These are phyloP conservation scores for Wasmannia auropunctata DNA, from an alignment of 1,140 invertebrate genomes.

Conservation along the genomic window DNA sequence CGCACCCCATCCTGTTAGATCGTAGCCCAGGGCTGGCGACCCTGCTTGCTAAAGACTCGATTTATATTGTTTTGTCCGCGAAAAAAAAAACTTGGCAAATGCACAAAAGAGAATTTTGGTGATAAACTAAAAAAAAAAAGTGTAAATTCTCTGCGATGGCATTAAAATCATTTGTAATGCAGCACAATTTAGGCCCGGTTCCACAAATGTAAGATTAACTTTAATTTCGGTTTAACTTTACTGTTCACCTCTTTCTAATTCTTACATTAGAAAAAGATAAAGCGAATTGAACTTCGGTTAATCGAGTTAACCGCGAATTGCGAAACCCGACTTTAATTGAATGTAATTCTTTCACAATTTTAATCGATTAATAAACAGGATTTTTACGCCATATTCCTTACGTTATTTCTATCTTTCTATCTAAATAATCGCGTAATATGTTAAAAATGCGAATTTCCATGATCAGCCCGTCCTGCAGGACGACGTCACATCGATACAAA, in stretches of 20 bases:
- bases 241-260: no score
- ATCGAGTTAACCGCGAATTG: no score
- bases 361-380: not conserved
- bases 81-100: not conserved
- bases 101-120: not conserved
- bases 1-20: conserved; percentile 16
- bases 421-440: not conserved
- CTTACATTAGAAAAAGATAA: no score
- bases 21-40: not conserved
- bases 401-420: not conserved
- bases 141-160: not conserved
- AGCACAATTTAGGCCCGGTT: not conserved
- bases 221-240: no score
- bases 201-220: no score
- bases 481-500: not conserved
- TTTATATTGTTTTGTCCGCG: not conserved
- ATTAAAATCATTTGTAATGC: not conserved
- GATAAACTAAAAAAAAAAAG: not conserved
- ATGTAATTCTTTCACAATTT: not conserved
- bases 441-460: not conserved
- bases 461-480: not conserved
- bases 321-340: no score
- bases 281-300: no score
- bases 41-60: not conserved
- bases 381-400: not conserved